A percentile compares a stretch with the other conserved stretches of the same genome.
Evolutionary conservation across 2,888 invertebrate genomes (phyloP).

Genomic region (Phalera bucephala): DNA sequence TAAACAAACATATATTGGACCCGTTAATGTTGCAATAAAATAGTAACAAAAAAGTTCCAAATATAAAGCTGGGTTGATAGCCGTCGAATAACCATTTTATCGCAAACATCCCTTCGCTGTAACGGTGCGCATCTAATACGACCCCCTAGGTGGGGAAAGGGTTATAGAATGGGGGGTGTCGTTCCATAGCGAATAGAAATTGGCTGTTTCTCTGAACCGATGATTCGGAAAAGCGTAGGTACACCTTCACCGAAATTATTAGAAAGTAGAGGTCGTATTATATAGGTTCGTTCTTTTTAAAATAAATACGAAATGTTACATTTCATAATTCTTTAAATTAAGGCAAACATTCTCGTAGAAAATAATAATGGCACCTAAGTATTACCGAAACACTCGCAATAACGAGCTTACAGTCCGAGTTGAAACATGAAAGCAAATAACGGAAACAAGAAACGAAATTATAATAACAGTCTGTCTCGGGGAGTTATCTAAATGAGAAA

Average conservation of each 20-base stretch:
- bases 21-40: conserved; percentile 26
- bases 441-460: too few species aligned
- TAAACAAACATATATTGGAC: conserved; percentile 21
- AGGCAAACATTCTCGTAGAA: too few species aligned
- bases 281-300: too few species aligned
- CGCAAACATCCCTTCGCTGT: conserved; percentile 13
- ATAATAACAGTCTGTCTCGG: too few species aligned
- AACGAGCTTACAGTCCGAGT: conserved; percentile 1
- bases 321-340: too few species aligned
- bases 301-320: too few species aligned
- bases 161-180: conserved; percentile 19
- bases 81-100: conserved; percentile 16
- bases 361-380: not conserved
- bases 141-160: conserved; percentile 13
- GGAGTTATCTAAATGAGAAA: conserved; percentile 19
- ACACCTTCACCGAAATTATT: conserved; percentile 1
- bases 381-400: not conserved
- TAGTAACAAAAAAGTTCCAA: conserved; percentile 19
- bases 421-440: conserved; percentile 24
- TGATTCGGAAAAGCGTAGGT: conserved; percentile 10
- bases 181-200: conserved; percentile 23
- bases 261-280: too few species aligned
- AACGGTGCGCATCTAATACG: conserved; percentile 23
- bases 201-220: conserved; percentile 15
- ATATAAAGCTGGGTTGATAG: conserved; percentile 19